phyloP scores from a whole-genome alignment of 2,797 vertebrate genomes.

The Macropodus opercularis region DNA sequence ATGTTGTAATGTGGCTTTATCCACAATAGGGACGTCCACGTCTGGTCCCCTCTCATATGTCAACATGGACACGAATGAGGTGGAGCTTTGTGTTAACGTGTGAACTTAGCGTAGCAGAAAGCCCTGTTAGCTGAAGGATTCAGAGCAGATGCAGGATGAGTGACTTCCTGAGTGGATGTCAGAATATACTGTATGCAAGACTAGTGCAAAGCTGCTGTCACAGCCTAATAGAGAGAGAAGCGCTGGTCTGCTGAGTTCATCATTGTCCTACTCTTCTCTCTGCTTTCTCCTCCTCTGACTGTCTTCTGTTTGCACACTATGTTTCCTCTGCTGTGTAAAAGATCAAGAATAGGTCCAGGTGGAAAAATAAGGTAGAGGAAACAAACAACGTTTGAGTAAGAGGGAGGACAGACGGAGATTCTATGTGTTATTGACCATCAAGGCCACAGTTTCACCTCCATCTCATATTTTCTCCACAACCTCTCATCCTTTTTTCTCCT shows the following conservation, averaged over 20 bases:
- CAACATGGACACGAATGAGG: constrained; percentile 18
- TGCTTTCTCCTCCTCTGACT: not conserved
- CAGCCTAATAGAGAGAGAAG: constrained; percentile 32
- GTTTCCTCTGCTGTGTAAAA: not conserved
- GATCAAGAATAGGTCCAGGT: too few species aligned
- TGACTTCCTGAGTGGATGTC: not conserved
- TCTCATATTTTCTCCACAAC: not conserved
- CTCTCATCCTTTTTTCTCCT: not conserved
- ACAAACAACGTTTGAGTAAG: constrained; percentile 2
- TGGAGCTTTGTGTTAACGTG: constrained; percentile 4
- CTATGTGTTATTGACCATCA: constrained; percentile 32
- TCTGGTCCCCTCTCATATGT: constrained; percentile 8
- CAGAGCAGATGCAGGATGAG: not conserved
- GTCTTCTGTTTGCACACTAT: not conserved
- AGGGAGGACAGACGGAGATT: constrained; percentile 17
- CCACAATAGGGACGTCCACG: constrained; percentile 7
- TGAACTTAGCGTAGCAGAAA: not conserved
- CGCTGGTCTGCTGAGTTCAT: constrained; percentile 9
- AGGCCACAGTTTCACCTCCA: constrained; percentile 4
- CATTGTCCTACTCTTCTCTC: constrained; percentile 13
- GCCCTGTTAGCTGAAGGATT: not conserved
- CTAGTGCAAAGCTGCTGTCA: not conserved
- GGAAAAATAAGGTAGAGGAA: too few species aligned
- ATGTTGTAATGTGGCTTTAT: constrained; percentile 16
- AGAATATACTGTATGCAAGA: not conserved